A percentile compares a stretch with the other conserved stretches of the same genome.
These are phyloP conservation scores for Musca domestica DNA, from an alignment of 1,140 invertebrate genomes.

Conservation along the genomic window DNA sequence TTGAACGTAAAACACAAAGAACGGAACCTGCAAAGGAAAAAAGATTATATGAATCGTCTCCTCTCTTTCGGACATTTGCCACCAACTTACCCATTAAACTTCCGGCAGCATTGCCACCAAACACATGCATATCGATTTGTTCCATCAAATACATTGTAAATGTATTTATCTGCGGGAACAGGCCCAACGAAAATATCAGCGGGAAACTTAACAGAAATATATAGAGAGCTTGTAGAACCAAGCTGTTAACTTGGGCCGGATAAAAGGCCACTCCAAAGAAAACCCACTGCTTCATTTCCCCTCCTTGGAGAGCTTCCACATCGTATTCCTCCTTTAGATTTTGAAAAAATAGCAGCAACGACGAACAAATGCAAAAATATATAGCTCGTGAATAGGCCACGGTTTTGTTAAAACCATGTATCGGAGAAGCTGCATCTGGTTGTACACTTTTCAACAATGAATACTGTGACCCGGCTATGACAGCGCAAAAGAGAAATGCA, in stretches of 20 bases:
- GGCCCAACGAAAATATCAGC: slow-evolving; percentile 86
- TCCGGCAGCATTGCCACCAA: slow-evolving; percentile 94
- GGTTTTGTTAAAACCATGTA: slow-evolving; percentile 96
- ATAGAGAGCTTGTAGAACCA: slow-evolving; percentile 71
- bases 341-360: slow-evolving; percentile 47
- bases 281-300: slow-evolving; percentile 27
- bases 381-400: slow-evolving; percentile 92
- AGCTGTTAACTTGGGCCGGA: slow-evolving; percentile 65
- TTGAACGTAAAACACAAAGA: slow-evolving; percentile 73
- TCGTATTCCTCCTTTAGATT: slow-evolving; percentile 44
- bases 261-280: slow-evolving; percentile 78
- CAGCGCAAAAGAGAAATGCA: slow-evolving; percentile 93
- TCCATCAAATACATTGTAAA: slow-evolving; percentile 94
- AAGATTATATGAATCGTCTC: not conserved
- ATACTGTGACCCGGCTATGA: slow-evolving; percentile 96
- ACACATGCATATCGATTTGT: slow-evolving; percentile 95
- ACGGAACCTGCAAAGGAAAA: slow-evolving; percentile 66
- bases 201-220: slow-evolving; percentile 89
- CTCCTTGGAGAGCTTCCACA: not conserved
- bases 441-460: slow-evolving; percentile 98
- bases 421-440: slow-evolving; percentile 96
- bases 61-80: no score
- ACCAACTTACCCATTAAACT: slow-evolving; percentile 63
- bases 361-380: slow-evolving; percentile 89
- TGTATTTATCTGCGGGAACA: slow-evolving; percentile 96